Conservation (phyloP, 2,113 vertebrate genomes). For the Mustela lutreola region DNA sequence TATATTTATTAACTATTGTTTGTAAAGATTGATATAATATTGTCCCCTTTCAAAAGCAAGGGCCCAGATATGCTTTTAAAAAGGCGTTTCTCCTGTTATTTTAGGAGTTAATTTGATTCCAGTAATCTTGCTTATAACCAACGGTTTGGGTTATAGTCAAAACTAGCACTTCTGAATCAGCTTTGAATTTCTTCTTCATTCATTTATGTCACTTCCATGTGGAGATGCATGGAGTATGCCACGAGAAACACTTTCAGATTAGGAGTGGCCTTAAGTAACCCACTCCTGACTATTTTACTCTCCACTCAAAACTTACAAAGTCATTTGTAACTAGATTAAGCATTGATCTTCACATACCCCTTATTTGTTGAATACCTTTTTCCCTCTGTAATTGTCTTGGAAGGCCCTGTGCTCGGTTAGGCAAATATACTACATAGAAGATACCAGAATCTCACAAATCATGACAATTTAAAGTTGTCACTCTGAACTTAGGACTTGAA, state of each 20-base stretch:
- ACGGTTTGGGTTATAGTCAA: conserved; percentile 15
- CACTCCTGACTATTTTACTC: background rate
- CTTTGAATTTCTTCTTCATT: conserved; percentile 56
- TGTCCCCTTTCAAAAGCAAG: background rate
- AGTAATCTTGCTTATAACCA: background rate
- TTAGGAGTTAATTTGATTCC: conserved; percentile 36
- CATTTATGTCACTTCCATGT: background rate
- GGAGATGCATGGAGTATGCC: background rate
- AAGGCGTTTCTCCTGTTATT: background rate
- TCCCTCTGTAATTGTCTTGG: background rate
- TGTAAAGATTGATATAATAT: conserved; percentile 15
- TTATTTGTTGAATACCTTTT: background rate
- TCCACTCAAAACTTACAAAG: background rate
- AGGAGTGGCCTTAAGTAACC: background rate
- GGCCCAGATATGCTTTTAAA: background rate
- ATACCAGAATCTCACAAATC: background rate
- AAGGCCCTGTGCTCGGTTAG: background rate
- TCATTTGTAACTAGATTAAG: conserved; percentile 13
- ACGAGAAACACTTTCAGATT: background rate
- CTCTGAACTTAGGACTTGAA: conserved; percentile 63
- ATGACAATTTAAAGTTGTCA: conserved; percentile 38
- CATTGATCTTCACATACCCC: background rate
- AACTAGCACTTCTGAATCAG: conserved; percentile 16
- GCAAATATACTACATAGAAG: background rate
- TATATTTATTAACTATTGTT: conserved; percentile 48